A percentile compares a stretch with the other conserved stretches of the same genome.
Conservation (phyloP, 2,113 vertebrate genomes). For the Psephotus haematonotus region DNA sequence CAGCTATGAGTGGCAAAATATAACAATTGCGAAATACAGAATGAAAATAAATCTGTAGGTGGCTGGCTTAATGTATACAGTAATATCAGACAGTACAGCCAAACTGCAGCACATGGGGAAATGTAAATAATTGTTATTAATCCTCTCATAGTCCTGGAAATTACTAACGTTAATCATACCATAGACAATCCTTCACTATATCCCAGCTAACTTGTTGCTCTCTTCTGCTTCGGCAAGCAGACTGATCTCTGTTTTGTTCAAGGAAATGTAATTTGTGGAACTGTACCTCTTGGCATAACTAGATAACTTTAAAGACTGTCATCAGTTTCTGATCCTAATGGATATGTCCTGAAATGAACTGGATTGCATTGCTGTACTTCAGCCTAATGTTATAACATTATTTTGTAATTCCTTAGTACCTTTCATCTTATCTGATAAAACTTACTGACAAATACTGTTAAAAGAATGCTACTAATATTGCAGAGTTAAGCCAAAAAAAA, state of each 20-base stretch:
- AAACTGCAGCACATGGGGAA: neutral
- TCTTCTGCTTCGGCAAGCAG: neutral
- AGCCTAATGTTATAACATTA: neutral
- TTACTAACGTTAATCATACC: neutral
- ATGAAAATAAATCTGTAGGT: neutral
- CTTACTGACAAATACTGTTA: neutral
- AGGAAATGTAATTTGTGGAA: neutral
- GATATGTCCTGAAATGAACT: neutral
- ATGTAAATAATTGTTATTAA: neutral
- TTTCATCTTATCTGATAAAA: neutral
- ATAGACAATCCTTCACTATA: neutral
- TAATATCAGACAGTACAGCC: neutral
- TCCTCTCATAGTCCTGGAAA: neutral
- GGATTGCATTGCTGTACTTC: neutral
- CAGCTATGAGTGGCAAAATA: neutral
- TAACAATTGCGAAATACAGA: neutral
- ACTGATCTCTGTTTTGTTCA: neutral
- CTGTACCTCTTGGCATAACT: neutral
- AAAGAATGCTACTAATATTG: neutral
- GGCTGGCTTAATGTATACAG: neutral
- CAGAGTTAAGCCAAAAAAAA: neutral
- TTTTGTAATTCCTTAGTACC: neutral
- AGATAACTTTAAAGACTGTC: neutral
- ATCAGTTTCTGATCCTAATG: neutral
- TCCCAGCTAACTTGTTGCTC: neutral